phyloP scores from a whole-genome alignment of 2,113 vertebrate species.

The Cephalopterus ornatus region DNA sequence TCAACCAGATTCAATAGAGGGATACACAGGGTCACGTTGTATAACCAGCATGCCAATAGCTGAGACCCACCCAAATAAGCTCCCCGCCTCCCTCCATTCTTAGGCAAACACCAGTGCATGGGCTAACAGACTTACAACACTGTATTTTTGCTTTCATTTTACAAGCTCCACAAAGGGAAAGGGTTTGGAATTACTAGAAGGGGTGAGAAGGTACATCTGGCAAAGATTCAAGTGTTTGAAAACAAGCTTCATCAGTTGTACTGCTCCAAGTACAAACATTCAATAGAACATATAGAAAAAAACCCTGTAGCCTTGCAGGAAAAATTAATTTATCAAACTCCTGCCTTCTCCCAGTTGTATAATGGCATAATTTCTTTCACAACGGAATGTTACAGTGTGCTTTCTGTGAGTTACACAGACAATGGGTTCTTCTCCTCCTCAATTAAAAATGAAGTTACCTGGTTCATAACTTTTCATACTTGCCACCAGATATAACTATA shows the following conservation, averaged over 20 bases:
- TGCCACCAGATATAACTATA: neutral
- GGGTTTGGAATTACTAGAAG: neutral
- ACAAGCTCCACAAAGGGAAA: neutral
- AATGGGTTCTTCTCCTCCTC: neutral
- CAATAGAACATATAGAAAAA: neutral
- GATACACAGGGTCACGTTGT: accelerated
- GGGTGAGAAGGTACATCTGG: neutral
- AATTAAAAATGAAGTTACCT: neutral
- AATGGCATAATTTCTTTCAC: neutral
- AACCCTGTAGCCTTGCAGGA: neutral
- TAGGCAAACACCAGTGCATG: neutral
- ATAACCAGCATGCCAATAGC: neutral
- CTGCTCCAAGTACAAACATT: neutral
- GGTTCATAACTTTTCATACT: neutral
- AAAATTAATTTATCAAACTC: neutral
- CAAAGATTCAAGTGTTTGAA: neutral
- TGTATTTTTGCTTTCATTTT: neutral
- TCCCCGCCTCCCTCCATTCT: neutral
- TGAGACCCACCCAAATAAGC: neutral
- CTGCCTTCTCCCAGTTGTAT: neutral
- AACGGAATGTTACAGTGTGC: neutral
- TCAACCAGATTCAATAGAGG: neutral
- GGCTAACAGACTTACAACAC: neutral
- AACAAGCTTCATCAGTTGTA: neutral
- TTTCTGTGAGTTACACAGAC: neutral